These are phyloP conservation scores for Venturia canescens DNA, from an alignment of 1,140 invertebrate genomes.

Conservation along the genomic window DNA sequence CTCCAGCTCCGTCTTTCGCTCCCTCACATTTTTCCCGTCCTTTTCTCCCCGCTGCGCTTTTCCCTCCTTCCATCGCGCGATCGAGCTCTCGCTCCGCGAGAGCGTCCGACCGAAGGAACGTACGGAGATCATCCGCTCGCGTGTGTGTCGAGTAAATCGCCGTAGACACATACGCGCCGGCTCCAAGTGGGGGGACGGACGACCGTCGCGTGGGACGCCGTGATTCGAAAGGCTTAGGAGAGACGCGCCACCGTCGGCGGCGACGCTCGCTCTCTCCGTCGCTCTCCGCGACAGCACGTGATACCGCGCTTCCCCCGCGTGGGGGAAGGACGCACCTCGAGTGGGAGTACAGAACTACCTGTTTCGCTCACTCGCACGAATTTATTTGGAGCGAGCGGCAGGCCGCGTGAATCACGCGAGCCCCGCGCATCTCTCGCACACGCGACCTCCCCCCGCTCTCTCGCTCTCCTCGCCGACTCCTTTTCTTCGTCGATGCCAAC, in stretches of 20 bases:
- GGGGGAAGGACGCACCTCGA: slow-evolving; percentile 44
- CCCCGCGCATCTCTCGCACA: slow-evolving; percentile 48
- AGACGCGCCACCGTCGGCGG: slow-evolving; percentile 11
- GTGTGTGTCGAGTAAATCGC: background rate
- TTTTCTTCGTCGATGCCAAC: background rate
- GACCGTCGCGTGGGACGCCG: slow-evolving; percentile 59
- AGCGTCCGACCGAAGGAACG: no score
- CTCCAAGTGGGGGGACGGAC: slow-evolving; percentile 37
- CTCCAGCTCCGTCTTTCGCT: no score
- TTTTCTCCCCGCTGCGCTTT: no score
- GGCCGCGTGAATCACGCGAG: slow-evolving; percentile 62
- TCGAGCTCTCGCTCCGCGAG: no score
- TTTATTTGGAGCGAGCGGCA: slow-evolving; percentile 62
- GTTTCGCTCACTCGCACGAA: slow-evolving; percentile 65
- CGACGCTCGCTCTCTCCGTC: background rate
- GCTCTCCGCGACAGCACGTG: slow-evolving; percentile 54
- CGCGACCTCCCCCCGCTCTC: slow-evolving; percentile 45
- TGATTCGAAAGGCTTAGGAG: slow-evolving; percentile 46
- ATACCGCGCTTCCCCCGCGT: slow-evolving; percentile 45
- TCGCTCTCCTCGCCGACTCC: background rate
- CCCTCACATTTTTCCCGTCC: no score
- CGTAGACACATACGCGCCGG: background rate
- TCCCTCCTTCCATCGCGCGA: no score
- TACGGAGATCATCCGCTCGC: background rate
- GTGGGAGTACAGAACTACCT: slow-evolving; percentile 63